Evolutionary conservation across 2,888 invertebrate species (phyloP), one percentile per base, ranked within the genome.

Genomic region (Rosalia funebris): DNA sequence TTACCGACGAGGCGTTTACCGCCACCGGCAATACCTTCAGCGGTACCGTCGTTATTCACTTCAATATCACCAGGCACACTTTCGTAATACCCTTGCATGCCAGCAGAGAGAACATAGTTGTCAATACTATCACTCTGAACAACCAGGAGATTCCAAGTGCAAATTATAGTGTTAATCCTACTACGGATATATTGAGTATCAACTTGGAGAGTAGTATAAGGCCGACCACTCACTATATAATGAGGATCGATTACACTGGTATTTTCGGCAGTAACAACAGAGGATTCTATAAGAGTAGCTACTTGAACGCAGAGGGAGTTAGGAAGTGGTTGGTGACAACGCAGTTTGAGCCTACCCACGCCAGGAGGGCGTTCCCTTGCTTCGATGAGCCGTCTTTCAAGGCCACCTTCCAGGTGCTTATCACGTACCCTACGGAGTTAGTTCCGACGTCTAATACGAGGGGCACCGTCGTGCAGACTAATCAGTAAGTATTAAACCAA

Each of bases 371-470:
- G 0, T 91, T 91, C 76, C 91, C 91, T 0, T 91, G 91, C 73
- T 91, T 87, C 71, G 91, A 91, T 69, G 89, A 89, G 71, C 91
- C 91, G 0, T 82, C 81, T 0, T 76, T 86, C 20, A 91, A 91
- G 71, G 88, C 91, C 0, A 80, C 81, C 11, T 91, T 90, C 74
- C 82, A 84, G 12, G 19, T 58, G 9, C 11, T 37, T 9, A 17
- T 58, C 7, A 58, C 41, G 0, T 42, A 46, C 25, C 50, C 57
- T 1, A 25, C 55, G 9, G 45, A 19, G 1, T n/a, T 15, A 10
- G 19, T 10, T 20, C 36, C 39, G 1, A 44, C 25, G 19, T 45
- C 54, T n/a, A 55, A 55, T 10, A 45, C 55, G 1, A 2, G 5
- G 1, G 48, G 42, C 14, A 17, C 17, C 10, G 31, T 16, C n/a